These are phyloP conservation scores for Heliconius eleuchia DNA, from an alignment of 1,140 invertebrate species.

Conservation along the genomic window DNA sequence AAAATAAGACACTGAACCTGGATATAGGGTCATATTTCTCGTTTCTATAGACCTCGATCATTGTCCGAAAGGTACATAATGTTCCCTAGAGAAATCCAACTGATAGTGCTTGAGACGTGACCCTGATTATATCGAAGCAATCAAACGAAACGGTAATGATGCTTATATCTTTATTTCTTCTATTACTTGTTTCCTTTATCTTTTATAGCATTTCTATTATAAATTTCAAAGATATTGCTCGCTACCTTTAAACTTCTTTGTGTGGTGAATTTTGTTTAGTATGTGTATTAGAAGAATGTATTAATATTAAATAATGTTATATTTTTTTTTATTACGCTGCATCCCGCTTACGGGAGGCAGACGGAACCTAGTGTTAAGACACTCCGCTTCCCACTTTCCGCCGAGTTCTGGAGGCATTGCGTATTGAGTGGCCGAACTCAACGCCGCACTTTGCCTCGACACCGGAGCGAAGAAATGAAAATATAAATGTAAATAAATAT, in stretches of 20 bases:
- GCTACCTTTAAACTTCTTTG: background rate
- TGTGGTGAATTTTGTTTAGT: background rate
- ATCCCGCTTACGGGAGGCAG: too few relatives aligned
- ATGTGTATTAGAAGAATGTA: too few relatives aligned
- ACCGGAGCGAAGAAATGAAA: too few relatives aligned
- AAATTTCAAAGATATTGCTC: background rate
- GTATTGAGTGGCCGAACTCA: too few relatives aligned
- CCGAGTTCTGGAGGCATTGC: too few relatives aligned
- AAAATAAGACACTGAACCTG: background rate
- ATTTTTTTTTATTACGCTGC: too few relatives aligned
- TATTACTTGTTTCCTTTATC: background rate
- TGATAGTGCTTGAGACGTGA: conserved; percentile 49
- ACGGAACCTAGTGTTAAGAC: too few relatives aligned
- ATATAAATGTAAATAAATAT: too few relatives aligned
- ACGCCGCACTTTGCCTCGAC: too few relatives aligned
- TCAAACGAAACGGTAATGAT: conserved; percentile 58
- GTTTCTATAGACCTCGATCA: conserved; percentile 16
- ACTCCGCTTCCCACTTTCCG: too few relatives aligned
- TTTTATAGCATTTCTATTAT: background rate
- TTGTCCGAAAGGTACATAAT: conserved; percentile 53
- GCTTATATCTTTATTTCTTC: conserved; percentile 24
- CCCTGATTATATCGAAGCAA: conserved; percentile 62
- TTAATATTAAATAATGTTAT: too few relatives aligned
- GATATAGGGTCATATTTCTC: background rate
- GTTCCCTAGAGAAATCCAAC: conserved; percentile 51